Conservation (phyloP, 2,113 vertebrate species). For the Xenopus laevis region DNA sequence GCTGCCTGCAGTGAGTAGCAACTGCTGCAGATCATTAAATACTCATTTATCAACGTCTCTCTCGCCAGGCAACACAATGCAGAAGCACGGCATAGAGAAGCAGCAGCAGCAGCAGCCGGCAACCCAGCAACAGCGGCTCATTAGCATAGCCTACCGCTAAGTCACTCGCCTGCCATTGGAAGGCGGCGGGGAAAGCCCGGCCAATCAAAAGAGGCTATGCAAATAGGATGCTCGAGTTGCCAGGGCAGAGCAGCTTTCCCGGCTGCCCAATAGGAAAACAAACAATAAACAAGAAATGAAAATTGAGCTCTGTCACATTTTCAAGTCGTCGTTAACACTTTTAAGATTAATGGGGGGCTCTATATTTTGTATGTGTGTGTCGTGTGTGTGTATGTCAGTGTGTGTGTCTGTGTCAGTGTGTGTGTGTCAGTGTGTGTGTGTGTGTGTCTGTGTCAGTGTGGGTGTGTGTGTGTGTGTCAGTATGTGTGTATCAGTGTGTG, state of each 20-base stretch:
- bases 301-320: constrained; percentile 94
- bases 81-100: constrained; percentile 81
- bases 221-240: constrained; percentile 95
- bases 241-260: constrained; percentile 87
- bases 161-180: constrained; percentile 83
- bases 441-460: too few relatives aligned
- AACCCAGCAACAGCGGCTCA: constrained; percentile 98
- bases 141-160: constrained; percentile 98
- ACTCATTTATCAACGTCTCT: constrained; percentile 90
- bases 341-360: constrained; percentile 49
- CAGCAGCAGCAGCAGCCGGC: constrained; percentile 82
- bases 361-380: too few relatives aligned
- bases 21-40: constrained; percentile 87
- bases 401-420: too few relatives aligned
- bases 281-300: constrained; percentile 96
- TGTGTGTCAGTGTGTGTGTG: too few relatives aligned
- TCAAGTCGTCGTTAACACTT: constrained; percentile 88
- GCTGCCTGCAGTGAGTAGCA: constrained; percentile 77
- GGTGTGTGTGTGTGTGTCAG: too few relatives aligned
- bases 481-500: too few relatives aligned
- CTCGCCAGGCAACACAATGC: constrained; percentile 92
- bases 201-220: constrained; percentile 90
- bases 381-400: too few relatives aligned
- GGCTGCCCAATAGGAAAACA: constrained; percentile 96
- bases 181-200: constrained; percentile 64